Conservation (phyloP, 2,113 vertebrate genomes). For the Gymnobelideus leadbeateri region DNA sequence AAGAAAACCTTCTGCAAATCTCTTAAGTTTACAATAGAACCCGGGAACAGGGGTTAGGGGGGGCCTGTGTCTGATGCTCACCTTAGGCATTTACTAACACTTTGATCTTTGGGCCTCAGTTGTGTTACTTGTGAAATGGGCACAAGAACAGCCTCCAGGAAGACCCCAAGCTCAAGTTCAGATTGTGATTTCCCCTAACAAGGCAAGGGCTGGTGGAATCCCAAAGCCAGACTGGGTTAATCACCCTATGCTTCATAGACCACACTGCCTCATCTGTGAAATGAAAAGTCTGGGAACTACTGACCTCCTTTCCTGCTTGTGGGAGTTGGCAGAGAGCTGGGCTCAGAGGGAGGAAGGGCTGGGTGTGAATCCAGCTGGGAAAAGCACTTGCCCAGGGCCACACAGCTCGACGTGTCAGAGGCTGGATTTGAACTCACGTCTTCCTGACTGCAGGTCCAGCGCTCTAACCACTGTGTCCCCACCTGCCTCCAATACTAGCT, state of each 20-base stretch:
- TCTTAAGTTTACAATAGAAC: neutral
- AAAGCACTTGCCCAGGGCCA: too few species aligned
- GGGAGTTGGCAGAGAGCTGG: neutral
- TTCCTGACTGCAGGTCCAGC: neutral
- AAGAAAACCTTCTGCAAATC: neutral
- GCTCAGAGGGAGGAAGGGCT: neutral
- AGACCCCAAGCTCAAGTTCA: neutral
- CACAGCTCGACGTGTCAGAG: too few species aligned
- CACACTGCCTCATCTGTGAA: neutral
- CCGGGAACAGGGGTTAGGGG: neutral
- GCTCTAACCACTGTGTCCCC: too few species aligned
- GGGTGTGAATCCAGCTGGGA: neutral
- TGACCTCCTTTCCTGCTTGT: neutral
- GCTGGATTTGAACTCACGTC: too few species aligned
- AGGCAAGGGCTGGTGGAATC: neutral
- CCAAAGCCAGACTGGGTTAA: neutral
- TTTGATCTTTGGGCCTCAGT: neutral
- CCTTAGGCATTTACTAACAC: neutral
- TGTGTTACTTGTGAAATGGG: neutral
- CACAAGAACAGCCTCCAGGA: neutral
- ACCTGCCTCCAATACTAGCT: neutral
- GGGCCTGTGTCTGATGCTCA: neutral
- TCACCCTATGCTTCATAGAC: neutral
- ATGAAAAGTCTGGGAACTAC: too few species aligned
- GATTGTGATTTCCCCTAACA: neutral